Evolutionary conservation across 2,113 vertebrate genomes (phyloP).

Genomic region (Hydropotes inermis): DNA sequence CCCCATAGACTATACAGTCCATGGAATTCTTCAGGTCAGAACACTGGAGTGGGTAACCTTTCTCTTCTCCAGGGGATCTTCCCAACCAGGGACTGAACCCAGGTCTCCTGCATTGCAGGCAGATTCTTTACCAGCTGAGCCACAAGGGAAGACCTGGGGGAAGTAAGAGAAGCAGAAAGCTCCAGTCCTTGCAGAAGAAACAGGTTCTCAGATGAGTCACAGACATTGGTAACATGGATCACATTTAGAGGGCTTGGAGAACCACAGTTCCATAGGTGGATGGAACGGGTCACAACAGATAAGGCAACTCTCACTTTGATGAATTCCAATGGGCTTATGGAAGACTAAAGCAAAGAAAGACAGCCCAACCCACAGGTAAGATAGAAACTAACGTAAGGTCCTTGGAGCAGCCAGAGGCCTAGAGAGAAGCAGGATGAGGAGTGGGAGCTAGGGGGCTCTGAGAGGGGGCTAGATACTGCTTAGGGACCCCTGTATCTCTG

Average conservation of each 20-base stretch:
- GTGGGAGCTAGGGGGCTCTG: not conserved
- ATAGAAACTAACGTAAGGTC: not conserved
- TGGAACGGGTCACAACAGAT: not conserved
- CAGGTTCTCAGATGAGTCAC: not conserved
- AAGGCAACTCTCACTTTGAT: not conserved
- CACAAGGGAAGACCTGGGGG: not conserved
- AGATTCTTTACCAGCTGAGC: not conserved
- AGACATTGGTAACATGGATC: not conserved
- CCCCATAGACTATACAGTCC: not conserved
- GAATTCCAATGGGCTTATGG: not conserved
- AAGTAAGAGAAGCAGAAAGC: not conserved
- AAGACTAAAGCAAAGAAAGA: not conserved
- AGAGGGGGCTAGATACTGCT: not conserved
- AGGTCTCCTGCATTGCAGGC: not conserved
- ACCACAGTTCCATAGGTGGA: fast-evolving
- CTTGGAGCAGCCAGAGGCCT: not conserved
- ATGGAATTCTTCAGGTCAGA: not conserved
- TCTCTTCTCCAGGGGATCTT: not conserved
- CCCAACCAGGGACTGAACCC: not conserved
- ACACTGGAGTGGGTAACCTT: not conserved
- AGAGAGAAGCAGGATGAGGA: not conserved
- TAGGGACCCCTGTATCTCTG: not conserved
- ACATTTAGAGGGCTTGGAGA: not conserved
- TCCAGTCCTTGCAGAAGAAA: not conserved
- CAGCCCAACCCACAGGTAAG: not conserved